Evolutionary conservation across 1,140 invertebrate genomes (phyloP), one percentile per base, ranked within the genome.

Genomic region (Diachasma alloeum): DNA sequence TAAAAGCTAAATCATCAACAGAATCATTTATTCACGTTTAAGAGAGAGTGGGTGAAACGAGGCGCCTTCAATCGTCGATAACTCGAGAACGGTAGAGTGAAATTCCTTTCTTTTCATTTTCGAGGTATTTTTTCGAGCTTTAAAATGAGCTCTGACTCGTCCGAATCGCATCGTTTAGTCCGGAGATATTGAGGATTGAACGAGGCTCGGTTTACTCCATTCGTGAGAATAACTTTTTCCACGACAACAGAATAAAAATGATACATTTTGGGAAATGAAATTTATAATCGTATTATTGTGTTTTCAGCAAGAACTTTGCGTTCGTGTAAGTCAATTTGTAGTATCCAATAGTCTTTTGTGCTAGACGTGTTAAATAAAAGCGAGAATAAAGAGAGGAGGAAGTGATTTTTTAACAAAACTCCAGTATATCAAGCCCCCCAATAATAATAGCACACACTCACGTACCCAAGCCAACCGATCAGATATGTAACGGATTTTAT

Each of bases 221-320:
- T 42, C 39, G 10, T 42, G 39, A 42, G 31, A 31, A 31, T 31
- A 42, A 42, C 13, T 13, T 42, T 42, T 42, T 42, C 13, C 9
- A 63, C 59, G 13, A 26, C 19, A 59, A 53, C 46, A 39, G 53
- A 74, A 75, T 42, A 24, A 39, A 44, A 59, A 59, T 74, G 48
- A 10, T 26, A 24, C 67, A 22, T 46, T 46, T 72, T 13, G 1
- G 63, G 70, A 74, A 22, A 63, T 42, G 69, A 80, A 82, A 26
- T 63, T 83, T 82, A 79, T 83, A 78, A 73, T 77, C 48, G 77
- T 68, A 78, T 77, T 80, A 78, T 84, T 85, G 81, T 87, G 85
- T 89, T 89, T 89, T 88, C 88, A 90, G 88, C 86, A 88, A 89
- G 86, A 89, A 83, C 84, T 87, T 89, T 89, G 84, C 83, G 82